These are phyloP conservation scores for Cheilosia variabilis DNA, from an alignment of 2,888 invertebrate genomes.

Conservation along the genomic window DNA sequence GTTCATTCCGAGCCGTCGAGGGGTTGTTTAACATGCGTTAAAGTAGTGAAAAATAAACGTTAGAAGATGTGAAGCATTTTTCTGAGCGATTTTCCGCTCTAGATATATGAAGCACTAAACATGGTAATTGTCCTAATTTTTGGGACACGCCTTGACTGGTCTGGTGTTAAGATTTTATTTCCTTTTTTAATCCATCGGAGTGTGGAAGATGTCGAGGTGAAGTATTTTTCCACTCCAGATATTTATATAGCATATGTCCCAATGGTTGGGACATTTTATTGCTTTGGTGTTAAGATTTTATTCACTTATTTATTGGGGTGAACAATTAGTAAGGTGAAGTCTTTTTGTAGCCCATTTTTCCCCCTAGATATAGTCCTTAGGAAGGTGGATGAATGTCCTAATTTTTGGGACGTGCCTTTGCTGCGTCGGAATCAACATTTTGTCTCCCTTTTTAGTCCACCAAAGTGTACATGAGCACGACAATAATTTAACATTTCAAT, in stretches of 20 bases:
- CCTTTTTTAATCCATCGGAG: background rate
- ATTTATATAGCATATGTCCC: background rate
- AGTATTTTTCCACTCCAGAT: too few relatives aligned
- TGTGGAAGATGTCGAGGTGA: background rate
- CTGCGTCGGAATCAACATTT: background rate
- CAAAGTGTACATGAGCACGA: background rate
- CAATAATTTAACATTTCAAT: too few relatives aligned
- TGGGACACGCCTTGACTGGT: background rate
- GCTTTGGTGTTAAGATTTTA: too few relatives aligned
- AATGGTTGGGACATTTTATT: background rate
- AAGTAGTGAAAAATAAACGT: background rate
- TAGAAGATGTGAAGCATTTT: background rate
- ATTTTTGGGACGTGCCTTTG: background rate
- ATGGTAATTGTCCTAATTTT: background rate
- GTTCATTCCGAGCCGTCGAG: background rate
- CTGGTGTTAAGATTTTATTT: too few relatives aligned
- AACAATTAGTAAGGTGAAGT: background rate
- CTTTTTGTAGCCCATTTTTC: background rate
- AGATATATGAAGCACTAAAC: background rate
- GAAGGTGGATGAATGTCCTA: background rate
- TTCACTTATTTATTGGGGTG: too few relatives aligned
- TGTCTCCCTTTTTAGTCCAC: background rate
- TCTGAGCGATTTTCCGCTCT: background rate
- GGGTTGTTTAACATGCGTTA: slow-evolving; percentile 9
- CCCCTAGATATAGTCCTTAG: background rate